A percentile compares a stretch with the other conserved stretches of the same genome.
Conservation (phyloP, 2,797 vertebrate genomes). For the Naso thynnoides region DNA sequence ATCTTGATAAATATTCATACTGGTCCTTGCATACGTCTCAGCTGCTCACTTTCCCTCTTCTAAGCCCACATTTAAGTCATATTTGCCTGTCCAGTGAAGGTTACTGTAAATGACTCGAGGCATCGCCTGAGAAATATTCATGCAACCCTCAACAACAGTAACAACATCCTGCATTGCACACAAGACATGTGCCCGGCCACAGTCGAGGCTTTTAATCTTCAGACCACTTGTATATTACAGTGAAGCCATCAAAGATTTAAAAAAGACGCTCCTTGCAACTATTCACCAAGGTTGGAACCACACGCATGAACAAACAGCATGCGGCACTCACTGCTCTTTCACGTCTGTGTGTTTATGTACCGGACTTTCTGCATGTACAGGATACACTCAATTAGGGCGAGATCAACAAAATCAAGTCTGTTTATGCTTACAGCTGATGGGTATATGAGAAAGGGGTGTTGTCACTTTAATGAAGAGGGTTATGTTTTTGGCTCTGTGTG, state of each 20-base stretch:
- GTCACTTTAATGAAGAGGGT: neutral
- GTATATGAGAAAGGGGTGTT: neutral
- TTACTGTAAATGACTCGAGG: neutral
- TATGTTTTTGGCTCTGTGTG: neutral
- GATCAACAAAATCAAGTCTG: slow-evolving; percentile 1
- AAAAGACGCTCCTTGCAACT: slow-evolving; percentile 1
- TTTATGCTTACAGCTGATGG: neutral
- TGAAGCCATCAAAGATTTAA: slow-evolving; percentile 26
- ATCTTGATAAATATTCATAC: slow-evolving; percentile 22
- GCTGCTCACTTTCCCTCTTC: neutral
- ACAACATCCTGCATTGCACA: slow-evolving; percentile 33
- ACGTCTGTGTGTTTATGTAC: neutral
- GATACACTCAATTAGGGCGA: slow-evolving; percentile 13
- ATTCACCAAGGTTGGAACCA: neutral
- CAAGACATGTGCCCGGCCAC: neutral
- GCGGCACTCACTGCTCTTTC: slow-evolving; percentile 1
- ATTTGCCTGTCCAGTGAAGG: neutral
- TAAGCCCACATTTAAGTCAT: neutral
- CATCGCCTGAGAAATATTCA: neutral
- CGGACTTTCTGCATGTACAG: slow-evolving; percentile 11
- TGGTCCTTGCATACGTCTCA: neutral
- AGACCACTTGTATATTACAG: slow-evolving; percentile 24
- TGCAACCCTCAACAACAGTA: slow-evolving; percentile 9
- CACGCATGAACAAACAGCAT: neutral
- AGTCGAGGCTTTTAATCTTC: slow-evolving; percentile 42